These are phyloP conservation scores for Papilio machaon DNA, from an alignment of 1,140 invertebrate species.

Conservation along the genomic window DNA sequence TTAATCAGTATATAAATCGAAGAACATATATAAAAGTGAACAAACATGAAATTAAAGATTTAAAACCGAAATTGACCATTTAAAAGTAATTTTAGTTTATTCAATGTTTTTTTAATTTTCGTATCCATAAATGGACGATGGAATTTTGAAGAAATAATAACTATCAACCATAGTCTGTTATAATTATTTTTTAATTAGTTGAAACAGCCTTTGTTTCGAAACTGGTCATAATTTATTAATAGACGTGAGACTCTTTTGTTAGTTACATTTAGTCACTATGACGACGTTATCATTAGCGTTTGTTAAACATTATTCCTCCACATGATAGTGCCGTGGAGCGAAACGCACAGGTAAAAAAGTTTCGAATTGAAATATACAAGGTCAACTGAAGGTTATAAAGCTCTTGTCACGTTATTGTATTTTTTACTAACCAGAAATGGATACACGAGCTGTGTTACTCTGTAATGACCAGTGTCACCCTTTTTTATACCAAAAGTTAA, in stretches of 20 bases:
- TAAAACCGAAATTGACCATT: no score
- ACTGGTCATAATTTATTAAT: slow-evolving; percentile 19
- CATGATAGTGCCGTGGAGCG: background rate
- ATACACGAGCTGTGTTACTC: background rate
- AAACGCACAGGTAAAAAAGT: slow-evolving; percentile 1
- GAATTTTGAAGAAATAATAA: background rate
- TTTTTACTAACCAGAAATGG: background rate
- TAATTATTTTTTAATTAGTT: background rate
- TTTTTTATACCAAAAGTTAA: no score
- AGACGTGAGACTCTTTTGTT: slow-evolving; percentile 27
- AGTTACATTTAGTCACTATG: slow-evolving; percentile 26
- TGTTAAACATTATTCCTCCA: slow-evolving; percentile 22
- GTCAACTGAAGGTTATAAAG: slow-evolving; percentile 3
- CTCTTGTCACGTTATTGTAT: background rate
- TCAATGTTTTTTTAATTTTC: background rate
- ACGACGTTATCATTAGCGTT: slow-evolving; percentile 30
- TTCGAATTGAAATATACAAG: background rate
- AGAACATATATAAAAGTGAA: no score
- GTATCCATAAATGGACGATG: background rate
- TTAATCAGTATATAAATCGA: no score
- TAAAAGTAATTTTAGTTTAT: background rate
- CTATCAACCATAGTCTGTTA: background rate
- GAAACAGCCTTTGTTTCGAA: background rate
- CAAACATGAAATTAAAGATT: no score
- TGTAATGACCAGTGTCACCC: no score